Base-by-base conservation (phyloP, 2,888 invertebrate species). In the Drosophila vallismaia region DNA sequence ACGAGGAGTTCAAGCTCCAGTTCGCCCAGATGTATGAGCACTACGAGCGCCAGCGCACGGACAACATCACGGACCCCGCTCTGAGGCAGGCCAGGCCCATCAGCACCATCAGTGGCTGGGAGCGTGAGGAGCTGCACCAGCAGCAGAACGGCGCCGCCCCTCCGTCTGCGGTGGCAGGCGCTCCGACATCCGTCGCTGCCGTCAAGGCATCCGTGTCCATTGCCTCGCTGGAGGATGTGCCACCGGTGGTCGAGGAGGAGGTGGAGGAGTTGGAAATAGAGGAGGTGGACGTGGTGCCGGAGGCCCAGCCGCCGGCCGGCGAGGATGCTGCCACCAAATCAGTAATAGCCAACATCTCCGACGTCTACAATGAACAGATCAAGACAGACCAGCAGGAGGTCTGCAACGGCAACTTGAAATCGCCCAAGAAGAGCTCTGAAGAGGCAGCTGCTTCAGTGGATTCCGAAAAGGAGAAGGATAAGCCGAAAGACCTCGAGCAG, bases 1-100 rank as follows among this genome's bases (percentile, higher is more conserved):
- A 98, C 91, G 99, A 99, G 93, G 99, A 99, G 92, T 99, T 99
- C 92, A 97, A 98, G 89, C 94, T 98, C 5, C 98, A 99, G 92
- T 98, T 99, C 92, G 97, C 98, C 33, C 97, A 98, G 92, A 98
- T 98, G 97, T 98, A 98, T 90, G 97, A 97, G 89, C 97, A 97
- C 90, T 99, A 98, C 90, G 98, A 98, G 89, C 94, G 97, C 58
- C 96, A 98, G 79, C 94, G 98, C 59, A 96, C 97, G 0, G 98
- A 98, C 92, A 97, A 98, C 91, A 97, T 98, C 84, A 97, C 98
- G 0, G 98, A 98, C 92, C 98, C 98, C 0, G 95, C 96, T n/a
- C 94, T 98, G 77, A 93, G 98, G 14, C 97, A 97, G 89, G 97
- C 97, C 84, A 94, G 97, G 46, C 98, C 98, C 14, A 98, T 98